Evolutionary conservation across 2,113 vertebrate species (phyloP).

Genomic region (Nothocercus nigrocapillus): DNA sequence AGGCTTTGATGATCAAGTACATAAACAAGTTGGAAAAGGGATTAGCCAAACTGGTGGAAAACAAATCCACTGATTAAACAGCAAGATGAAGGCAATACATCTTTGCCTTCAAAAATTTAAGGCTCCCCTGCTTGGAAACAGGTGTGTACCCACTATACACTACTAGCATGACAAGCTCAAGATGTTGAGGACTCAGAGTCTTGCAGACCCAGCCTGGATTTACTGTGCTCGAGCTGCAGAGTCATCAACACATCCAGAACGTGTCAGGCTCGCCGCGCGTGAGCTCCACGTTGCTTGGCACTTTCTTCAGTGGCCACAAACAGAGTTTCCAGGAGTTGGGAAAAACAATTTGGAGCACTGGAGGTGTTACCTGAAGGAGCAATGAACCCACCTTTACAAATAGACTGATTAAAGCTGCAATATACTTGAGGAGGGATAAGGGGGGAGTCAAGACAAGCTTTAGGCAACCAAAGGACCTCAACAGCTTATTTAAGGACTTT

Average conservation of each 20-base stretch:
- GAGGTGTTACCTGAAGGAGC: not conserved
- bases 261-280: not conserved
- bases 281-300: rapidly evolving
- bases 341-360: not conserved
- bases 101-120: not conserved
- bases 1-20: not conserved
- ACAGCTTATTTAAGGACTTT: not conserved
- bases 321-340: not conserved
- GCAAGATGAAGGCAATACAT: not conserved
- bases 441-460: not conserved
- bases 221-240: not conserved
- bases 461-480: not conserved
- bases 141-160: rapidly evolving
- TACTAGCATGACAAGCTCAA: not conserved
- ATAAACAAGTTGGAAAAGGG: not conserved
- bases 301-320: not conserved
- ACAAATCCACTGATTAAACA: not conserved
- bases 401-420: not conserved
- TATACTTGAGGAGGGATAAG: not conserved
- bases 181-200: not conserved
- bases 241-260: rapidly evolving
- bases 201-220: not conserved
- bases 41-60: not conserved
- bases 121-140: rapidly evolving
- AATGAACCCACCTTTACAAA: not conserved